Conservation (phyloP, 30 jellyfish, hydroid and myxozoan species). For the Chironex yamaguchii region DNA sequence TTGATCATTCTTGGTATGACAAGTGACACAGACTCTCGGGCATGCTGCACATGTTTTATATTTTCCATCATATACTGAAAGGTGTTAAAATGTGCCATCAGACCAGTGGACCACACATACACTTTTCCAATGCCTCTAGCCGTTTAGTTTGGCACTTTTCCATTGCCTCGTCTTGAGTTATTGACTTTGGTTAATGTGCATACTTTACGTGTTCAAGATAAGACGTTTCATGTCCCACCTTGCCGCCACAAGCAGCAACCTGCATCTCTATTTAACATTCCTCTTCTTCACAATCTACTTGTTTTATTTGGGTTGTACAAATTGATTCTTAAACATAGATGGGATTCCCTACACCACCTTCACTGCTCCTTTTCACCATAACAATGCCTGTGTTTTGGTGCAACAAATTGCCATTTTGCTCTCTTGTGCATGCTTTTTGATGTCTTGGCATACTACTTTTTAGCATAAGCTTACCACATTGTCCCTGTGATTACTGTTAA, state of each 20-base stretch:
- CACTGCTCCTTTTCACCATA: slow-evolving; percentile 10
- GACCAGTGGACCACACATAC: slow-evolving; percentile 24
- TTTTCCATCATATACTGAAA: slow-evolving; percentile 25
- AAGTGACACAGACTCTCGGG: slow-evolving; percentile 12
- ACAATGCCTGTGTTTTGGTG: neutral
- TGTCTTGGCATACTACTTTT: neutral
- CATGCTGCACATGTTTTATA: neutral
- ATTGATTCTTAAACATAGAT: slow-evolving; percentile 26
- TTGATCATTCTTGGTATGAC: neutral
- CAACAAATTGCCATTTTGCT: neutral
- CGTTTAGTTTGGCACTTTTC: slow-evolving; percentile 7
- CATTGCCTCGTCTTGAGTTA: neutral
- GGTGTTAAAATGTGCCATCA: neutral
- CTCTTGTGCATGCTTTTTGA: neutral
- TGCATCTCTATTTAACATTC: slow-evolving; percentile 12
- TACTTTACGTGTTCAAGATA: slow-evolving; percentile 26
- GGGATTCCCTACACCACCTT: slow-evolving; percentile 49
- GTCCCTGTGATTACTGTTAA: neutral
- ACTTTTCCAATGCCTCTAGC: neutral
- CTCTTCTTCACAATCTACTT: slow-evolving; percentile 31
- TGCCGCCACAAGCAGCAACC: slow-evolving; percentile 40
- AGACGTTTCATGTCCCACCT: slow-evolving; percentile 2
- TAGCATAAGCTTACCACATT: neutral
- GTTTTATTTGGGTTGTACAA: neutral
- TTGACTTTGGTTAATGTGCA: slow-evolving; percentile 1